Evolutionary conservation across 2,888 invertebrate species (phyloP).

Genomic region (Drosophila affinis): DNA sequence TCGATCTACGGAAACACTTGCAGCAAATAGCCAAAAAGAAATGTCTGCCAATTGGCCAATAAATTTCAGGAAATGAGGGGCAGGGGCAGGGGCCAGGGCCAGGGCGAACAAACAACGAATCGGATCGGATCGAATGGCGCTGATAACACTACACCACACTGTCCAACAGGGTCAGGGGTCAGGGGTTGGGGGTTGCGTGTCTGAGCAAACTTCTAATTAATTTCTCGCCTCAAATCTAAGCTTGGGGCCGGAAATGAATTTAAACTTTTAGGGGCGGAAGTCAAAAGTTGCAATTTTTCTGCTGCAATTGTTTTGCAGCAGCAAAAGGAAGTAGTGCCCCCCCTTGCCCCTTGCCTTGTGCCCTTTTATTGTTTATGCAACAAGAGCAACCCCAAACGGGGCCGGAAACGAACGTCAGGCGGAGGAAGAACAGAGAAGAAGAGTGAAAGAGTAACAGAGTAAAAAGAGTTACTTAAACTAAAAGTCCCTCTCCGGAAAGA

Average conservation of each 20-base stretch:
- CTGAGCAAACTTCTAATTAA: conserved; percentile 71
- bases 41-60: conserved; percentile 21
- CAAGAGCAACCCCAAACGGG: conserved; percentile 31
- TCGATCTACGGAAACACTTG: not conserved
- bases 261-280: conserved; percentile 73
- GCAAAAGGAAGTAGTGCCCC: conserved; percentile 16
- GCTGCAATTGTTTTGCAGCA: conserved; percentile 56
- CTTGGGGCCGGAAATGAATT: conserved; percentile 73
- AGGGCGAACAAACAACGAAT: conserved; percentile 17
- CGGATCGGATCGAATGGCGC: conserved; percentile 39
- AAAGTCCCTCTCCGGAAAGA: not conserved
- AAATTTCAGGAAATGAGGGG: conserved; percentile 25
- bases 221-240: conserved; percentile 56
- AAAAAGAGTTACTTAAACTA: not conserved
- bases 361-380: conserved; percentile 52
- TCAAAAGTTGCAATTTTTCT: conserved; percentile 61
- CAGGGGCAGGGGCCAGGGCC: conserved; percentile 1
- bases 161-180: not conserved
- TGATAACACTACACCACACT: conserved; percentile 27
- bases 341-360: conserved; percentile 8
- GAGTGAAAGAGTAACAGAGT: no score
- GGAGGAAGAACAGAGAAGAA: not conserved
- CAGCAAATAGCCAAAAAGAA: conserved; percentile 9
- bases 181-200: conserved; percentile 47
- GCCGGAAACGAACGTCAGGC: conserved; percentile 47